Evolutionary conservation across 2,113 vertebrate genomes (phyloP).

Genomic region (Oreochromis spilurus): DNA sequence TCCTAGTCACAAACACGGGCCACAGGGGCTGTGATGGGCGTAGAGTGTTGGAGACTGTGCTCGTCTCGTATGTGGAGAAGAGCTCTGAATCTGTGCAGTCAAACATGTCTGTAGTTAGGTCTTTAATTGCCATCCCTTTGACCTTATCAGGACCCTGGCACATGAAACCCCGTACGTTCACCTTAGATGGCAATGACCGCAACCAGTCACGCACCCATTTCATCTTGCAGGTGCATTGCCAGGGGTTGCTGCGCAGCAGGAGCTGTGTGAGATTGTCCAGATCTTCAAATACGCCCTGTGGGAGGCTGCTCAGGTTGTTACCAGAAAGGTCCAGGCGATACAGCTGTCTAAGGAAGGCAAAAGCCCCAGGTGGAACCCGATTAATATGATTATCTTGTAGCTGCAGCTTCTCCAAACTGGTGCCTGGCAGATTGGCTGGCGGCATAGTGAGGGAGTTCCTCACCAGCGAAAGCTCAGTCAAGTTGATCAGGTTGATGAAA

Average conservation of each 20-base stretch:
- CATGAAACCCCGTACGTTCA: conserved; percentile 98
- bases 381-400: conserved; percentile 99
- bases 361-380: conserved; percentile 86
- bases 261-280: conserved; percentile 97
- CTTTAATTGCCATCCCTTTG: conserved; percentile 98
- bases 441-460: conserved; percentile 92
- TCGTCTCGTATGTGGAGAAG: conserved; percentile 79
- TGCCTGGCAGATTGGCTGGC: conserved; percentile 89
- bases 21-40: conserved; percentile 85
- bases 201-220: conserved; percentile 98
- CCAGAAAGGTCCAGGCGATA: conserved; percentile 96
- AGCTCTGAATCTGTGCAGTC: conserved; percentile 81
- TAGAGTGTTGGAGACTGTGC: conserved; percentile 81
- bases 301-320: conserved; percentile 95
- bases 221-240: conserved; percentile 97
- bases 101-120: conserved; percentile 88
- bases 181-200: conserved; percentile 84
- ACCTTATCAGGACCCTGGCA: conserved; percentile 98
- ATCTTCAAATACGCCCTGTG: conserved; percentile 94
- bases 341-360: conserved; percentile 90
- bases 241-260: conserved; percentile 95
- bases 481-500: conserved; percentile 89
- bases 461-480: conserved; percentile 93
- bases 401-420: conserved; percentile 90
- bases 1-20: conserved; percentile 87